Base-by-base conservation (phyloP, 2,113 vertebrate genomes). In the Ariopsis seemanni region DNA sequence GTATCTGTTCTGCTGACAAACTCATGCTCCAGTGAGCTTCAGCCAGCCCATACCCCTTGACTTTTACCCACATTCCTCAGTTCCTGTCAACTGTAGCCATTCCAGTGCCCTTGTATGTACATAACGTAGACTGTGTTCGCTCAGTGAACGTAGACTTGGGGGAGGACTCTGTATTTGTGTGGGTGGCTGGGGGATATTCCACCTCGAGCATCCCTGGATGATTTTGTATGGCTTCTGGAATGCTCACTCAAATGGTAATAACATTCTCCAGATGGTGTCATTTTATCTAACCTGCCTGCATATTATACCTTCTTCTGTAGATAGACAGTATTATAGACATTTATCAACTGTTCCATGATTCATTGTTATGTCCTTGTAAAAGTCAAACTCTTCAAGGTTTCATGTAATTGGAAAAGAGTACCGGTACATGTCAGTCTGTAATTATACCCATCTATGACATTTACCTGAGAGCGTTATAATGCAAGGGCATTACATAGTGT, bases 11-110 rank as follows among this genome's bases (percentile, higher is more conserved):
- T 63, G 50, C 74, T 81, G 63, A 84, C 85, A 79, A 80, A 84
- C 50, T 88, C 27, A 55, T 82, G 83, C 83, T 88, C 65, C 57
- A 57, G 20, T 78, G 77, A 58, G 84, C 84, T 84, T 80, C 42
- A 85, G 89, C 75, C n/a, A 42, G 82, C 83, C 67, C 79, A 57
- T 83, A 71, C 79, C 69, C 77, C 71, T n/a, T 75, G 48, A 86
- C 82, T 75, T 88, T 81, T 65, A 84, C 87, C 89, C 85, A 88
- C 89, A 86, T 88, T 90, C 89, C 89, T 74, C 84, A 79, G 80
- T 88, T 88, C 82, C 84, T 88, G 87, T 50, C 67, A 80, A 67
- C 86, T 71, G 80, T 27, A 79, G 79, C 87, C 79, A 55, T 83
- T 72, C 53, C 55, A 71, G 63, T 88, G 86, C 84, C 89, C 84